phyloP scores from a whole-genome alignment of 92 coral and sea anemone genomes.

The Metridium senile region DNA sequence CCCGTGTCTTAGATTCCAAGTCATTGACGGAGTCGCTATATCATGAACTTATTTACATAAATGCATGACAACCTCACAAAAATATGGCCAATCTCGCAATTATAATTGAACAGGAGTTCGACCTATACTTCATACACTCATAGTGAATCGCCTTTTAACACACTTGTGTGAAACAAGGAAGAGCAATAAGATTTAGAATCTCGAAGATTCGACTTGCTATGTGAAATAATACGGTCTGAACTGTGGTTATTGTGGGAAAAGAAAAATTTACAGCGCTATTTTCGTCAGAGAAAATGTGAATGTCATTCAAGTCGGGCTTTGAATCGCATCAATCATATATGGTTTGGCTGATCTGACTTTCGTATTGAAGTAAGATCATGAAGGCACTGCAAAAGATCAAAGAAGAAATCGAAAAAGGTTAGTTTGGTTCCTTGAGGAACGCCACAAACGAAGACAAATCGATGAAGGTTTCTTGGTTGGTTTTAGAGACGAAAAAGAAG shows the following conservation, averaged over 20 bases:
- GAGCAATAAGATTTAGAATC: background rate
- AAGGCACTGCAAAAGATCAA: background rate
- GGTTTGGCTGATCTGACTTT: background rate
- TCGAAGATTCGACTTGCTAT: background rate
- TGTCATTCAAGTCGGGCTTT: no score
- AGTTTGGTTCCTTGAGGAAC: background rate
- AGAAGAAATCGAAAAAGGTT: background rate
- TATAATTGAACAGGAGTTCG: background rate
- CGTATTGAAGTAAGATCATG: background rate
- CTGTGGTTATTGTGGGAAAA: background rate
- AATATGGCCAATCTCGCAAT: no score
- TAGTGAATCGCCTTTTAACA: background rate
- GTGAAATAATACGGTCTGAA: background rate
- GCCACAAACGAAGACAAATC: no score
- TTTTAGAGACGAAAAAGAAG: no score
- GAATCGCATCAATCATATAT: background rate
- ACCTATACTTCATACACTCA: background rate
- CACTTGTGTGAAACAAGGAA: background rate
- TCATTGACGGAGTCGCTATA: no score
- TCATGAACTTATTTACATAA: background rate
- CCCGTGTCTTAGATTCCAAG: no score
- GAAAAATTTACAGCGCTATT: no score
- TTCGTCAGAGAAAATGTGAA: no score
- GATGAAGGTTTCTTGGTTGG: no score
- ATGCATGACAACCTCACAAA: background rate